These are phyloP conservation scores for Aptenodytes patagonicus DNA, from an alignment of 2,113 vertebrate species.

Conservation along the genomic window DNA sequence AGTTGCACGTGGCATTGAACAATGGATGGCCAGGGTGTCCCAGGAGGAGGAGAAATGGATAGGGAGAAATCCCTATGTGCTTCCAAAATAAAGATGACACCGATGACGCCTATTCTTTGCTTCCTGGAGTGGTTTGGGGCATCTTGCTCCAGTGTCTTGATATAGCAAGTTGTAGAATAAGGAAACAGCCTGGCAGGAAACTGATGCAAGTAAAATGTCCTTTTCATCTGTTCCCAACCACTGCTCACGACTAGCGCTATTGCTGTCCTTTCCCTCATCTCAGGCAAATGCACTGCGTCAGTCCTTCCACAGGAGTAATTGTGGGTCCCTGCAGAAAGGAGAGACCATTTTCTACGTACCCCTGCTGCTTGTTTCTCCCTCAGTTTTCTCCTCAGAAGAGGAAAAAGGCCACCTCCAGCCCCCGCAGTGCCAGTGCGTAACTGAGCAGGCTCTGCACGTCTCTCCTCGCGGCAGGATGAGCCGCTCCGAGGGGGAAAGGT, in stretches of 20 bases:
- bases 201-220: neutral
- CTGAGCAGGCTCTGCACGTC: accelerated
- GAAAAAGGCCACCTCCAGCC: neutral
- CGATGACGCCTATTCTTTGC: neutral
- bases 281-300: neutral
- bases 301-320: neutral
- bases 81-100: neutral
- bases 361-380: neutral
- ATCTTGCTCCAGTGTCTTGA: neutral
- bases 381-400: neutral
- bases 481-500: neutral
- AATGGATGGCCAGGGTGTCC: neutral
- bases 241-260: accelerated
- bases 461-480: neutral
- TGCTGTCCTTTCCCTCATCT: neutral
- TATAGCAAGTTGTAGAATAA: neutral
- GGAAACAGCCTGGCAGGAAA: neutral
- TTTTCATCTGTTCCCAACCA: neutral
- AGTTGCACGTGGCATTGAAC: neutral
- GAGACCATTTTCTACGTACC: neutral
- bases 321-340: neutral
- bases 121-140: neutral
- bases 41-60: neutral
- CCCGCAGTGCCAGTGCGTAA: accelerated
- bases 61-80: neutral